These are phyloP conservation scores for Hapalemur alaotrensis DNA, from an alignment of 2,797 vertebrate genomes.

Conservation along the genomic window DNA sequence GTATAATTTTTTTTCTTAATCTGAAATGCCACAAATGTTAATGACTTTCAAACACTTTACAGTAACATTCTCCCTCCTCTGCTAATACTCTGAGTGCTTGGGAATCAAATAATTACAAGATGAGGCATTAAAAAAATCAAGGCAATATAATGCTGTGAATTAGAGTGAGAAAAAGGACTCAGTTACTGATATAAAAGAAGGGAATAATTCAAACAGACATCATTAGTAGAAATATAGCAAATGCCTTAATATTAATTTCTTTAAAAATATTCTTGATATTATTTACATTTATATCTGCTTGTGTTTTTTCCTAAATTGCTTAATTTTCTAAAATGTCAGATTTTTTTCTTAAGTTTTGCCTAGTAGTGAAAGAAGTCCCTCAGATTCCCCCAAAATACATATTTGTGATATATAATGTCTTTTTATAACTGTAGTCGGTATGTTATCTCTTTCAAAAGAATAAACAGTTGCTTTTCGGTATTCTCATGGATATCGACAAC, in stretches of 20 bases:
- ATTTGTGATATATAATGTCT: not conserved
- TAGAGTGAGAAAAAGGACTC: not conserved
- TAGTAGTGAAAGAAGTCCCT: not conserved
- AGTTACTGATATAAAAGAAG: not conserved
- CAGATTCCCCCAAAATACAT: not conserved
- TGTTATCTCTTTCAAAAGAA: not conserved
- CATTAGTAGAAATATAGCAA: not conserved
- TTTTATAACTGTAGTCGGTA: not conserved
- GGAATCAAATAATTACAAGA: slow-evolving; percentile 31
- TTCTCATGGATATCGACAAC: not conserved
- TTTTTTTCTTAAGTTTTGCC: not conserved
- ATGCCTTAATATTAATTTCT: not conserved
- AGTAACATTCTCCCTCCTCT: not conserved
- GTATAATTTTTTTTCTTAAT: slow-evolving; percentile 21
- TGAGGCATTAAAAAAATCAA: not conserved
- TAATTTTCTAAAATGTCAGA: slow-evolving; percentile 31
- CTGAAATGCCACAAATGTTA: slow-evolving; percentile 2
- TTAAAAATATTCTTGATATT: not conserved
- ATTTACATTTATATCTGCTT: not conserved
- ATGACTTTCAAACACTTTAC: slow-evolving; percentile 35
- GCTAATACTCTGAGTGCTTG: not conserved
- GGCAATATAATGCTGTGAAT: not conserved
- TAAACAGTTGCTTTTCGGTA: not conserved
- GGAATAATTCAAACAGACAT: not conserved
- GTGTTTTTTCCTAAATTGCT: not conserved